Conservation (phyloP, 1,140 invertebrate genomes). For the Idris sp. region DNA sequence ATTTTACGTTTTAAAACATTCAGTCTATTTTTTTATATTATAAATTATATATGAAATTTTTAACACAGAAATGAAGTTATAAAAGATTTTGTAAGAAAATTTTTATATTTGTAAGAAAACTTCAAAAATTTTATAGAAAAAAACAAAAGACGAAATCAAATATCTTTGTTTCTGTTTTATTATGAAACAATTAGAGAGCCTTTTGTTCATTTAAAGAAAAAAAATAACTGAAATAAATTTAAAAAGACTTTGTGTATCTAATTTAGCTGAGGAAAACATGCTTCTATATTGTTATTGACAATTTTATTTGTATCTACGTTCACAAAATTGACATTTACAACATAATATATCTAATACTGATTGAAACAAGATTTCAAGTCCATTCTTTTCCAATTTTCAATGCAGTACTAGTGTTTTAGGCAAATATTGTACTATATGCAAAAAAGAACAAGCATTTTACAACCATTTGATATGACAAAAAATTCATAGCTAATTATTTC, state of each 20-base stretch:
- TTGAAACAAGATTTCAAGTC: constrained; percentile 29
- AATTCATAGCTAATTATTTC: too few species aligned
- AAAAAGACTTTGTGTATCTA: constrained; percentile 28
- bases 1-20: too few species aligned
- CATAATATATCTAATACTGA: constrained; percentile 39
- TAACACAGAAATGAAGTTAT: too few species aligned
- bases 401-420: constrained; percentile 38
- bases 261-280: constrained; percentile 27
- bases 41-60: too few species aligned
- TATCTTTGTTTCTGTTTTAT: too few species aligned
- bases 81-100: too few species aligned
- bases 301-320: constrained; percentile 52
- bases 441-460: constrained; percentile 22
- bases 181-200: too few species aligned
- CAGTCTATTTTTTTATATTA: too few species aligned
- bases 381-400: constrained; percentile 24
- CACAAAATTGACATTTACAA: constrained; percentile 48
- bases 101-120: too few species aligned
- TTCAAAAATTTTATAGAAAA: too few species aligned
- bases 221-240: background rate
- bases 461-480: constrained; percentile 16
- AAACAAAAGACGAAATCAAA: too few species aligned
- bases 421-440: constrained; percentile 38
- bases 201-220: too few species aligned
- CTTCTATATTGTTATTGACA: constrained; percentile 41